Evolutionary conservation across 2,888 invertebrate genomes (phyloP), one percentile per base, ranked within the genome.

Genomic region (Ptychoptera albimana): DNA sequence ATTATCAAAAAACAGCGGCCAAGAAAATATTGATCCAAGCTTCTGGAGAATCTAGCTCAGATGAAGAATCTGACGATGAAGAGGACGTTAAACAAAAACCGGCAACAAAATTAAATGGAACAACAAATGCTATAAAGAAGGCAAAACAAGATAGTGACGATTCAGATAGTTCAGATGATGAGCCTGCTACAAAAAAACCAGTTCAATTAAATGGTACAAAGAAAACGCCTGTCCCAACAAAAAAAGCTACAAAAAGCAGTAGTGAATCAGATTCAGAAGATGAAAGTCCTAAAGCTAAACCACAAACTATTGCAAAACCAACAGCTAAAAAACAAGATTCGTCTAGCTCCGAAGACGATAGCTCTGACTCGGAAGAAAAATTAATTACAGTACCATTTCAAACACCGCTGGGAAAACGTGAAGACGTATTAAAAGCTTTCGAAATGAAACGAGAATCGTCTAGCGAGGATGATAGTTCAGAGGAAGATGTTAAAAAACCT

Each of bases 1-100:
- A 71, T 53, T 79, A 68, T 55, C 69, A 74, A 56, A 71, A 73
- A 54, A 68, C 61, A 23, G 42, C 34, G 2, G 16, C 35, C 11
- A 42, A 42, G 16, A 42, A 42, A 42, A 16, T 42, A 3, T 13
- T 1, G 58, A 58, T 2, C 59, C 58, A 29, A 59, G 60, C 32
- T 55, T 29, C 58, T 1, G 53, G 52, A 1, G 13, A 31, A 39
- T 39, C 40, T 9, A 40, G 39, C 32, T 45, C 45, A 1, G 42
- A 40, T 2, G 47, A 48, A 32, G 47, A 50, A 2, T 57, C 53
- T 48, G 57, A 53, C n/a, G 32, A 32, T 11, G 32, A 32, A 8
- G 32, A 32, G 9, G 32, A 9, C 4, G n/a, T n/a, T 11, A 32
- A 9, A 12, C 42, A 46, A 50, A 49, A 43, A 48, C n/a, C 38